These are phyloP conservation scores for Engraulis encrasicolus DNA, from an alignment of 2,113 vertebrate genomes.

Conservation along the genomic window DNA sequence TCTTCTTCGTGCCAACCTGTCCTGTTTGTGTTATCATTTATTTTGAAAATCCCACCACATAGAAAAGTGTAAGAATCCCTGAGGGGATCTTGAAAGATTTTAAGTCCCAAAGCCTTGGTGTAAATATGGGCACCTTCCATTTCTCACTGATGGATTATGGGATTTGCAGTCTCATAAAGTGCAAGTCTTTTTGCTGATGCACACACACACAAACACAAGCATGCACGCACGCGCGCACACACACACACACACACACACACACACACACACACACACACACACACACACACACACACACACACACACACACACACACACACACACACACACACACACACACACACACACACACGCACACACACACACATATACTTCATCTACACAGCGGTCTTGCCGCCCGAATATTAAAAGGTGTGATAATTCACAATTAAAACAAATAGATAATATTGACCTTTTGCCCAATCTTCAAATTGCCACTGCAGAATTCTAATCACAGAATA, in stretches of 20 bases:
- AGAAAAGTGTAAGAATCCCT: slow-evolving; percentile 3
- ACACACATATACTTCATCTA: too few species aligned
- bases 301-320: too few species aligned
- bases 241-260: too few species aligned
- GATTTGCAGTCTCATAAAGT: slow-evolving; percentile 53
- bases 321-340: too few species aligned
- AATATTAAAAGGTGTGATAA: slow-evolving; percentile 20
- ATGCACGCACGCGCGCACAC: too few species aligned
- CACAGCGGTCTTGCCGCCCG: slow-evolving; percentile 9
- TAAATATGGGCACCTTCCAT: slow-evolving; percentile 65
- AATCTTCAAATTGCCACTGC: too few species aligned
- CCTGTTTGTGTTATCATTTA: slow-evolving; percentile 40
- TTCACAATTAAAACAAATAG: slow-evolving; percentile 1
- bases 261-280: too few species aligned
- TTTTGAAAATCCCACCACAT: not conserved
- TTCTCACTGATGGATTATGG: slow-evolving; percentile 57
- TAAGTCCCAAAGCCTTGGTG: slow-evolving; percentile 57
- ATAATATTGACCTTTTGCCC: too few species aligned
- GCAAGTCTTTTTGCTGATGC: slow-evolving; percentile 41
- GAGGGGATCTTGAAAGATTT: slow-evolving; percentile 34
- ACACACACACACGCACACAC: too few species aligned
- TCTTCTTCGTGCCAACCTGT: slow-evolving; percentile 66
- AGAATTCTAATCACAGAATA: too few species aligned
- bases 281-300: too few species aligned
- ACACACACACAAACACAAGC: too few species aligned